These are phyloP conservation scores for Elmis aenea DNA, from an alignment of 2,888 invertebrate genomes.

Conservation along the genomic window DNA sequence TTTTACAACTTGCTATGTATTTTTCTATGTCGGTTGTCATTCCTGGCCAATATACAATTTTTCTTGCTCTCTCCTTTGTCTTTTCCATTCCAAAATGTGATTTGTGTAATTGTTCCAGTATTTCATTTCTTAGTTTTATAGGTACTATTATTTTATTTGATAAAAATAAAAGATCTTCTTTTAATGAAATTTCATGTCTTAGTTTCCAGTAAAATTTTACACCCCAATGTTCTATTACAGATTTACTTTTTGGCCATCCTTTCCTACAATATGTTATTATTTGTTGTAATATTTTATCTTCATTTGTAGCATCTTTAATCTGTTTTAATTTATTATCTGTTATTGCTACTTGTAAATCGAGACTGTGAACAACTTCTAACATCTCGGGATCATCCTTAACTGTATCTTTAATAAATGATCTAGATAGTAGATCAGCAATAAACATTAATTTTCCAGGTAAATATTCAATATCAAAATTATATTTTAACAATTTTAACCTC, in stretches of 20 bases:
- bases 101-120: slow-evolving; percentile 11
- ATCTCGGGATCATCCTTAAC: slow-evolving; percentile 8
- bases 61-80: slow-evolving; percentile 10
- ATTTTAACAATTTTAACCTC: slow-evolving; percentile 26
- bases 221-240: too few species aligned
- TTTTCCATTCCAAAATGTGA: slow-evolving; percentile 14
- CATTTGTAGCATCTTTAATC: slow-evolving; percentile 4
- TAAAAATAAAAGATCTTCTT: slow-evolving; percentile 10
- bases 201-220: slow-evolving; percentile 9
- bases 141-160: slow-evolving; percentile 10
- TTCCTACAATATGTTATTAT: slow-evolving; percentile 7
- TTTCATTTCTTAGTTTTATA: slow-evolving; percentile 1
- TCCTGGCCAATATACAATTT: slow-evolving; percentile 13
- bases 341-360: not conserved
- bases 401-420: slow-evolving; percentile 2
- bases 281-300: slow-evolving; percentile 6
- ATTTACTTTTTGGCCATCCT: slow-evolving; percentile 9
- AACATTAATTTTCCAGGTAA: slow-evolving; percentile 21
- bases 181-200: slow-evolving; percentile 8
- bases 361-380: slow-evolving; percentile 7
- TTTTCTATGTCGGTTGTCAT: slow-evolving; percentile 11
- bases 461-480: slow-evolving; percentile 21
- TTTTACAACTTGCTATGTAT: slow-evolving; percentile 5
- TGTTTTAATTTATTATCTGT: slow-evolving; percentile 4
- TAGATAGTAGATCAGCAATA: slow-evolving; percentile 21